Conservation (phyloP, 2,888 invertebrate species). For the Gisinianus flammeolus region DNA sequence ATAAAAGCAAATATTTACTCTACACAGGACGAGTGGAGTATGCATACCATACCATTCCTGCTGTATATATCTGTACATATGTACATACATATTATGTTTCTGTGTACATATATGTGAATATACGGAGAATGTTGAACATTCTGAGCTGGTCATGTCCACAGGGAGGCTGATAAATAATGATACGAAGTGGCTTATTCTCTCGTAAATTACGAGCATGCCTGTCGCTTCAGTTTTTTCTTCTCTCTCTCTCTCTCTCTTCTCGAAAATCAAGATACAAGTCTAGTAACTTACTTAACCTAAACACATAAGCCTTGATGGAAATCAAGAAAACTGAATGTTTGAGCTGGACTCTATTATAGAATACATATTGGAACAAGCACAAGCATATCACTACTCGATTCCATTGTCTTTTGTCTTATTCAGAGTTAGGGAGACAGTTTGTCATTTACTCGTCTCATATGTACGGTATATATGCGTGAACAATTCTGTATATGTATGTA, state of each 20-base stretch:
- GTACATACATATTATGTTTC: background rate
- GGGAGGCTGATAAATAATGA: constrained; percentile 29
- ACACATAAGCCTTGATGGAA: background rate
- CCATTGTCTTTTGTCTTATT: too few species aligned
- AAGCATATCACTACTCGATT: too few species aligned
- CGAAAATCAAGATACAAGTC: constrained; percentile 30
- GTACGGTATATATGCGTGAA: background rate
- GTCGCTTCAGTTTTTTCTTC: constrained; percentile 15
- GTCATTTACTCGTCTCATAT: background rate
- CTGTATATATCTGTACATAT: background rate
- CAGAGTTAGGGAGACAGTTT: too few species aligned
- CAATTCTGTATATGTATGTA: too few species aligned
- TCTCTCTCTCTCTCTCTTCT: constrained; percentile 1
- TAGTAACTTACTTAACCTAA: constrained; percentile 21
- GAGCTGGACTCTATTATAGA: too few species aligned
- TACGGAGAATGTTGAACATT: background rate
- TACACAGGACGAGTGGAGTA: background rate
- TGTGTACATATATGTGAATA: background rate
- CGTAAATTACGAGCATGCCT: constrained; percentile 26
- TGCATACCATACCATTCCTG: background rate
- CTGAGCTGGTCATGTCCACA: constrained; percentile 26
- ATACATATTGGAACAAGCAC: too few species aligned
- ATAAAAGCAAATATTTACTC: constrained; percentile 32
- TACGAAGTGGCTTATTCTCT: constrained; percentile 31
- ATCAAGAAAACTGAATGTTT: background rate